Evolutionary conservation across 2,113 vertebrate genomes (phyloP).

Genomic region (Colinus virginianus): DNA sequence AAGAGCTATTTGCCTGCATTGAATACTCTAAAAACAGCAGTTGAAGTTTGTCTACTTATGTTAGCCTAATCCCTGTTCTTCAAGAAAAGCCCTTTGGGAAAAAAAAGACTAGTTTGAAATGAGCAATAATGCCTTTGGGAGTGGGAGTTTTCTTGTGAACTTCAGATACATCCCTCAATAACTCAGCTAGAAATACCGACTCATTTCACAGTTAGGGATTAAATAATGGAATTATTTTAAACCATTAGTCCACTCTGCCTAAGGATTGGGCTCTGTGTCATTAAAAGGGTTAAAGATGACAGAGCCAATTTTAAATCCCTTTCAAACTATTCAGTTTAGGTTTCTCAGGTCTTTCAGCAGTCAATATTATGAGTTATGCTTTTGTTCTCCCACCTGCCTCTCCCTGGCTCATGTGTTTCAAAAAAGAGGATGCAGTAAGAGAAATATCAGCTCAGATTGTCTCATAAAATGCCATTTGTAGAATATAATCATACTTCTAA

Average conservation of each 20-base stretch:
- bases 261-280: neutral
- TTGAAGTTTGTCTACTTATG: neutral
- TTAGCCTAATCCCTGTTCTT: neutral
- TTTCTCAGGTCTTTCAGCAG: neutral
- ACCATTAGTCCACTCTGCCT: neutral
- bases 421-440: neutral
- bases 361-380: neutral
- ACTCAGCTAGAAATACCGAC: neutral
- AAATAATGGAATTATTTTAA: conserved; percentile 55
- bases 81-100: neutral
- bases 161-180: conserved; percentile 6
- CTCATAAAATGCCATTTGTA: conserved; percentile 27
- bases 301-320: neutral
- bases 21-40: neutral
- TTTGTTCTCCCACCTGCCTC: neutral
- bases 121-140: neutral
- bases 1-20: neutral
- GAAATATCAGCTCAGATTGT: neutral
- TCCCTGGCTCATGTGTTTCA: neutral
- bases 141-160: conserved; percentile 2
- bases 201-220: conserved; percentile 32
- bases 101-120: conserved; percentile 16
- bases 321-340: neutral
- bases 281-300: neutral
- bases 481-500: neutral